Conservation (phyloP, 2,888 invertebrate species). For the Adelphocoris suturalis region DNA sequence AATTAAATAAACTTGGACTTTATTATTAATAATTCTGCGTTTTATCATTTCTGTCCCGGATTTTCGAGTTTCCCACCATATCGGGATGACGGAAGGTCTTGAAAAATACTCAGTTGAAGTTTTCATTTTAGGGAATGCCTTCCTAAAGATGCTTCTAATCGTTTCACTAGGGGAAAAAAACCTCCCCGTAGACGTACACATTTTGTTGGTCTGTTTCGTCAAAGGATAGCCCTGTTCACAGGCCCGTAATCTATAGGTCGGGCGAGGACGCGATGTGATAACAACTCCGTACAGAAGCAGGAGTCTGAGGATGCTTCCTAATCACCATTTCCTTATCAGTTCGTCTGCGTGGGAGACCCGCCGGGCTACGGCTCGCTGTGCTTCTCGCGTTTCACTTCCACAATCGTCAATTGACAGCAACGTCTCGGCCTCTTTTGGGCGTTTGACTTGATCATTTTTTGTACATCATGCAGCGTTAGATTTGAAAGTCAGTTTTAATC, state of each 20-base stretch:
- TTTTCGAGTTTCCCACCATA: too few species aligned
- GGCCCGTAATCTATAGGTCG: slow-evolving; percentile 34
- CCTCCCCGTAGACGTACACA: background rate
- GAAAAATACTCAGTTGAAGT: too few species aligned
- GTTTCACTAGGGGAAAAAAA: background rate
- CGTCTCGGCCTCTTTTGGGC: background rate
- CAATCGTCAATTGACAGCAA: slow-evolving; percentile 21
- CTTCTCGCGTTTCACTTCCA: slow-evolving; percentile 47
- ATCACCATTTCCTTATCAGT: slow-evolving; percentile 62
- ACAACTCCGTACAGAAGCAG: slow-evolving; percentile 40
- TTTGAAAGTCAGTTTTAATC: background rate
- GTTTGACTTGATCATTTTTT: background rate
- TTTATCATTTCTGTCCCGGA: too few species aligned
- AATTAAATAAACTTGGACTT: too few species aligned
- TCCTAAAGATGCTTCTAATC: too few species aligned
- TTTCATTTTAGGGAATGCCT: too few species aligned
- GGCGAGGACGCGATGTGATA: slow-evolving; percentile 35
- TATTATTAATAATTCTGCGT: too few species aligned
- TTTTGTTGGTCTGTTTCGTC: slow-evolving; percentile 3
- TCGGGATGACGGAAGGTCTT: too few species aligned
- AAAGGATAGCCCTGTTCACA: background rate
- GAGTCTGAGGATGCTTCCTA: slow-evolving; percentile 61
- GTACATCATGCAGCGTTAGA: background rate
- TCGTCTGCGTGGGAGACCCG: slow-evolving; percentile 56
- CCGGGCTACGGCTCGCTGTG: slow-evolving; percentile 3